These are phyloP conservation scores for Adelphocoris suturalis DNA, from an alignment of 2,888 invertebrate species.

Conservation along the genomic window DNA sequence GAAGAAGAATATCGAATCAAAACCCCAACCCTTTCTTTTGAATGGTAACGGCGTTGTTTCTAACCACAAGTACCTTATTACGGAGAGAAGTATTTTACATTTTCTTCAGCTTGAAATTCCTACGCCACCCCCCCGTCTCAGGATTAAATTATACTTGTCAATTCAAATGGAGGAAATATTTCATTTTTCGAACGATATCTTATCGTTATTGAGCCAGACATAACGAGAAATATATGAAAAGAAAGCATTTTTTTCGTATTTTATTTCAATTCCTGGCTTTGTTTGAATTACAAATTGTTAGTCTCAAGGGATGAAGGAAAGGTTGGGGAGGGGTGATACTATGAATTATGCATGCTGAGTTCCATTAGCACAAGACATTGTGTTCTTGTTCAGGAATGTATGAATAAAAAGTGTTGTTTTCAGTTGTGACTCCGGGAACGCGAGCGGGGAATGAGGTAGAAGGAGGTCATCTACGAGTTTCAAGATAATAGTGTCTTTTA, in stretches of 20 bases:
- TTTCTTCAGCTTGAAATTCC: background rate
- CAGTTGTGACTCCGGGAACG: slow-evolving; percentile 49
- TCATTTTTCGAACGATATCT: slow-evolving; percentile 64
- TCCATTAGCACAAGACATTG: slow-evolving; percentile 71
- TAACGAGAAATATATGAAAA: slow-evolving; percentile 60
- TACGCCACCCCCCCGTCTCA: background rate
- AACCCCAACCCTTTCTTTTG: background rate
- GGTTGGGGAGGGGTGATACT: slow-evolving; percentile 53
- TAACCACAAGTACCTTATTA: slow-evolving; percentile 24
- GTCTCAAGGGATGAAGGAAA: slow-evolving; percentile 40
- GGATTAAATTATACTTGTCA: slow-evolving; percentile 58
- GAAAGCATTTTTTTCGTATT: slow-evolving; percentile 64
- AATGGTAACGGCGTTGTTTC: background rate
- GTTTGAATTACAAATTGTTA: slow-evolving; percentile 70
- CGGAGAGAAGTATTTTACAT: background rate
- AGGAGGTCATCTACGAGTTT: slow-evolving; percentile 59
- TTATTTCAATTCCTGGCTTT: slow-evolving; percentile 70
- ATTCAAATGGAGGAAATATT: slow-evolving; percentile 55
- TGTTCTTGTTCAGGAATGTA: slow-evolving; percentile 71
- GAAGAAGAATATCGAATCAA: too few relatives aligned
- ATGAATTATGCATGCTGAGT: slow-evolving; percentile 70
- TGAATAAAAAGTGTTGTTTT: slow-evolving; percentile 71
- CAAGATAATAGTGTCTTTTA: slow-evolving; percentile 64
- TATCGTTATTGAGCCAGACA: slow-evolving; percentile 61
- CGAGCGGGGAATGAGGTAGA: slow-evolving; percentile 22